Percentiles rank a stretch among this genome's conserved stretches.
Conservation (phyloP, 2,797 vertebrate genomes). For the Steatocranus sp. region DNA sequence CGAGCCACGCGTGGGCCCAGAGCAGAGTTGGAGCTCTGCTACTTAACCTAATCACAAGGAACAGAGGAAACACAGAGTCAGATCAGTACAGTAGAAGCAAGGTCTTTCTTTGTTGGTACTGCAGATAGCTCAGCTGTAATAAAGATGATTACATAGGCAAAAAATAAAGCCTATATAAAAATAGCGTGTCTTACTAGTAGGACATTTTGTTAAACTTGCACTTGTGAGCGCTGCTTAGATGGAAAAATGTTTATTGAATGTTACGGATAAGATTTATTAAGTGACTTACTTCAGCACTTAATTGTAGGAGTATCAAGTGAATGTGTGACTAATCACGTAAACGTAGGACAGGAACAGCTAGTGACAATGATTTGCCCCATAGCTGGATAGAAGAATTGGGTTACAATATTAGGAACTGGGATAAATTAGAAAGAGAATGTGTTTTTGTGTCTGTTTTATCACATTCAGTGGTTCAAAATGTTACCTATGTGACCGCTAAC, state of each 20-base stretch:
- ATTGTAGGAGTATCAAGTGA: not conserved
- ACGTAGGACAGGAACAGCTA: not conserved
- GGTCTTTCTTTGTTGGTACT: not conserved
- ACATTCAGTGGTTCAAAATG: not conserved
- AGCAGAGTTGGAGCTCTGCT: slow-evolving; percentile 30
- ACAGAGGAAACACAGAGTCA: slow-evolving; percentile 34
- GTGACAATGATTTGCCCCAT: not conserved
- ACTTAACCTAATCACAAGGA: slow-evolving; percentile 44
- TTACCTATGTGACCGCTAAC: not conserved
- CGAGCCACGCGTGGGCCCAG: slow-evolving; percentile 36
- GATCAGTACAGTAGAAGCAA: slow-evolving; percentile 3
- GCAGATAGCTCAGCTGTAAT: not conserved
- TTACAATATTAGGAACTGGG: not conserved
- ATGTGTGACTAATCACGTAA: not conserved
- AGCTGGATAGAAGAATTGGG: not conserved
- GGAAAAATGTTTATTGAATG: not conserved
- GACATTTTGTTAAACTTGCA: not conserved
- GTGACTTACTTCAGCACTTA: not conserved
- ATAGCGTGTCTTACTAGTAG: not conserved
- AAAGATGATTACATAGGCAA: not conserved
- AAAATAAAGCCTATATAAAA: not conserved
- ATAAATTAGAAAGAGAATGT: not conserved
- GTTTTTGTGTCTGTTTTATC: not conserved
- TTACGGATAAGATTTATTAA: not conserved
- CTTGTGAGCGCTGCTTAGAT: not conserved